Evolutionary conservation across 2,888 invertebrate species (phyloP), one percentile per base, ranked within the genome.

Genomic region (Drosophila anomalipes): DNA sequence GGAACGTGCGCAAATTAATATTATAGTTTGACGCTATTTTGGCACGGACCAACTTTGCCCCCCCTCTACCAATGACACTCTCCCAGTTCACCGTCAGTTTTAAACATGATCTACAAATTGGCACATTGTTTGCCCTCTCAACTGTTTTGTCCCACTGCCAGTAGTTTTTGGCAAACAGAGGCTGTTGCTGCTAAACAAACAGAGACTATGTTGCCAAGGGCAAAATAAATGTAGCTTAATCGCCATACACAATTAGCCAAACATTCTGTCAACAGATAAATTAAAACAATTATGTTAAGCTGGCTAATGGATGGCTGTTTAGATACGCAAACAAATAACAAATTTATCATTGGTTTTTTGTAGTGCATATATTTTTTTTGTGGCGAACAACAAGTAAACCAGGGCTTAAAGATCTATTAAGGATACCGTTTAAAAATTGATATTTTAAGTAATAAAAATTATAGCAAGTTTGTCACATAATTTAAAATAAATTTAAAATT

Each of bases 1-100:
- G 84, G 69, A 89, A 86, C 86, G 86, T 86, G 87, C 79, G 51
- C 82, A 86, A 86, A 86, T 86, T 89, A 89, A 86, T 86, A 87
- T 83, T 75, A 68, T 74, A 66, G 68, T 76, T 84, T 77, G 85
- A 80, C 73, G 74, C 86, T 71, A 67, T 78, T 73, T 75, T 80
- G 83, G 70, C 83, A 85, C 64, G 72, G 54, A 78, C 73, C 71
- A 81, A 80, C 67, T 77, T 72, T 72, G 30, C 4, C 35, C 33
- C 4, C 35, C 33, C 30, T 19, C 35, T 14, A 22, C 33, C 30
- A 44, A 12, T n/a, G 32, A 4, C 30, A 19, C n/a, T 14, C 0
- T 1, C 28, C n/a, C 2, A 5, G 4, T 3, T 16, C 19, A 19
- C 14, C 1, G 30, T 56, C n/a, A 9, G 37, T 35, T 33, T 44